Percentiles rank a stretch among this genome's conserved stretches.
Conservation (phyloP, 2,797 vertebrate species). For the Pitangus sulphuratus region DNA sequence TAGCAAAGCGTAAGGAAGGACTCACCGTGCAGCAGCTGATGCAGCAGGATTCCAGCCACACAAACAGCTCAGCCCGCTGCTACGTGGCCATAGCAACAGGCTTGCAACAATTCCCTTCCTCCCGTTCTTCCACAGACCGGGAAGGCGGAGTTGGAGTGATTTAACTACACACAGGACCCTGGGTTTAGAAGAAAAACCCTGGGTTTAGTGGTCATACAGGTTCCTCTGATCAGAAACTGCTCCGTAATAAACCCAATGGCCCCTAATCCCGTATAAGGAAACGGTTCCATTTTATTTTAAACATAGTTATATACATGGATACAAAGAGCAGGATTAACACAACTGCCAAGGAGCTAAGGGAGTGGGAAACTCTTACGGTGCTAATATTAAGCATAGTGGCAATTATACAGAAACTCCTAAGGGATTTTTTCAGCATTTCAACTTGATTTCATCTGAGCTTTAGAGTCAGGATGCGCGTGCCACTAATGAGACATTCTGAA, state of each 20-base stretch:
- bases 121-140: not conserved
- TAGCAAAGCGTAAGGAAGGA: conserved; percentile 15
- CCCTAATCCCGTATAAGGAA: not conserved
- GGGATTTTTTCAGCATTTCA: conserved; percentile 21
- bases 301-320: not conserved
- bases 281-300: not conserved
- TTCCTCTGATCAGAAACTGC: not conserved
- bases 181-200: not conserved
- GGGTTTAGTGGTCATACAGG: not conserved
- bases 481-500: not conserved
- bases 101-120: conserved; percentile 13
- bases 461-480: not conserved
- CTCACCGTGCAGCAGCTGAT: conserved; percentile 51
- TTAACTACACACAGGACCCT: not conserved
- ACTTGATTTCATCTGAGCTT: not conserved
- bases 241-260: not conserved
- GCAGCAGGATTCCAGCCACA: not conserved
- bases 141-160: not conserved
- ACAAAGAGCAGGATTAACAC: not conserved
- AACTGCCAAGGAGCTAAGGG: not conserved
- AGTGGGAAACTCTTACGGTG: not conserved
- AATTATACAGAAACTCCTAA: not conserved
- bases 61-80: not conserved
- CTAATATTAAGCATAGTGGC: not conserved
- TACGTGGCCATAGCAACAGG: conserved; percentile 59